Conservation (phyloP, 2,888 invertebrate species). For the Torymus aiolomorphi region DNA sequence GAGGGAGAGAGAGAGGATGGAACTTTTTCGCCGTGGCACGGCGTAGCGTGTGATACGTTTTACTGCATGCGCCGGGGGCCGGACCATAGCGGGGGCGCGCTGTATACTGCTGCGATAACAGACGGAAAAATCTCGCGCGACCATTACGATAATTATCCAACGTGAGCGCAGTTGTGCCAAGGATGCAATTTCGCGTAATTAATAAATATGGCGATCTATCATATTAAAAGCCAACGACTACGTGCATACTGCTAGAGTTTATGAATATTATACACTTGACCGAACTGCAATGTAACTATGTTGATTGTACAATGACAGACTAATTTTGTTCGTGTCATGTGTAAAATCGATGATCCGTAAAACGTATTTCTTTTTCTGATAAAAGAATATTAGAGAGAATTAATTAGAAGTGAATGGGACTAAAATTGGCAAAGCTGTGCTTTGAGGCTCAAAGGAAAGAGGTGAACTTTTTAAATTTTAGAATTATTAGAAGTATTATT, state of each 20-base stretch:
- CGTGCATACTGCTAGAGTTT: neutral
- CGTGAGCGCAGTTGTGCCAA: constrained; percentile 22
- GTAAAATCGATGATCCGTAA: too few relatives aligned
- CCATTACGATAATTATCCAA: constrained; percentile 57
- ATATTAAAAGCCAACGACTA: constrained; percentile 21
- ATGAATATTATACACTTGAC: neutral
- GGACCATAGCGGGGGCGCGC: too few relatives aligned
- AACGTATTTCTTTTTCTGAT: too few relatives aligned
- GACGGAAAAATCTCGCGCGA: constrained; percentile 45
- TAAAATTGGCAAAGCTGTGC: too few relatives aligned
- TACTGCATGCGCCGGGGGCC: constrained; percentile 11
- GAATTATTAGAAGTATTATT: too few relatives aligned
- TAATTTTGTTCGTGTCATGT: too few relatives aligned
- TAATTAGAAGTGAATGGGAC: too few relatives aligned
- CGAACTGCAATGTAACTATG: too few relatives aligned
- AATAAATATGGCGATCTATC: constrained; percentile 53
- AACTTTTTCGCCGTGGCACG: constrained; percentile 28
- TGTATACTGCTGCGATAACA: constrained; percentile 39
- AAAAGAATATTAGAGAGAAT: too few relatives aligned
- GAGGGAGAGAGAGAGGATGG: neutral
- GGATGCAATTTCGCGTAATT: constrained; percentile 52
- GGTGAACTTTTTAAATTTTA: too few relatives aligned
- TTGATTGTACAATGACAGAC: too few relatives aligned
- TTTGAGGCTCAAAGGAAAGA: too few relatives aligned
- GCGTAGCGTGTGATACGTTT: constrained; percentile 48